Evolutionary conservation across 2,888 invertebrate species (phyloP).

Genomic region (Fragum whitleyi): DNA sequence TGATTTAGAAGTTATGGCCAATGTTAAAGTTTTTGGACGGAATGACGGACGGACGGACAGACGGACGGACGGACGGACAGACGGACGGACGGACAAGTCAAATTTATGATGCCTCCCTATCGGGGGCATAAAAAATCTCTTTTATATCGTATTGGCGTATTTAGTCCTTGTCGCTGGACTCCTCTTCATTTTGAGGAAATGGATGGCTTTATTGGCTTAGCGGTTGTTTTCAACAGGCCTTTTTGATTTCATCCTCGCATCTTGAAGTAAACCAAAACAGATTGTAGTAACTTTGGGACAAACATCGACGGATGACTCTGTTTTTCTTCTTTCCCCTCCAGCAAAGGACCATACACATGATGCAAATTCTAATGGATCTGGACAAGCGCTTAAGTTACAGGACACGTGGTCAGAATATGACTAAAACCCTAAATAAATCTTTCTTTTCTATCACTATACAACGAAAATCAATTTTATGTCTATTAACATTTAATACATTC

Average conservation of each 20-base stretch:
- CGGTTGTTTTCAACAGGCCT: not conserved
- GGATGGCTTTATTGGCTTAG: not conserved
- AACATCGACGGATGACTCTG: not conserved
- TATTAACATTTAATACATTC: not conserved
- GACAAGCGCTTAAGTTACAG: not conserved
- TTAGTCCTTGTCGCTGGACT: not conserved
- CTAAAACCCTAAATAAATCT: constrained; percentile 10
- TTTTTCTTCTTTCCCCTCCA: not conserved
- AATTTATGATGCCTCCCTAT: no score
- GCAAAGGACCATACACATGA: not conserved
- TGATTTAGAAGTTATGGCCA: no score
- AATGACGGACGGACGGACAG: no score
- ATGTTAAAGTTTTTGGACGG: no score
- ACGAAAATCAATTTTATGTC: not conserved
- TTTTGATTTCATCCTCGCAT: not conserved
- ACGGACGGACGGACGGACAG: no score
- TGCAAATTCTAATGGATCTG: not conserved
- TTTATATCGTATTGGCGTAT: no score
- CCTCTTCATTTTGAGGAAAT: not conserved
- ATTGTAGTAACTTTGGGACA: not conserved
- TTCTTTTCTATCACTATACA: constrained; percentile 8
- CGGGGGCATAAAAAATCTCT: no score
- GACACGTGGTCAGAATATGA: not conserved
- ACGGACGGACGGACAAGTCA: no score
- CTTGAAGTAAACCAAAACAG: not conserved